Evolutionary conservation across 1,140 invertebrate genomes (phyloP), one percentile per base, ranked within the genome.

Genomic region (Episyrphus balteatus): DNA sequence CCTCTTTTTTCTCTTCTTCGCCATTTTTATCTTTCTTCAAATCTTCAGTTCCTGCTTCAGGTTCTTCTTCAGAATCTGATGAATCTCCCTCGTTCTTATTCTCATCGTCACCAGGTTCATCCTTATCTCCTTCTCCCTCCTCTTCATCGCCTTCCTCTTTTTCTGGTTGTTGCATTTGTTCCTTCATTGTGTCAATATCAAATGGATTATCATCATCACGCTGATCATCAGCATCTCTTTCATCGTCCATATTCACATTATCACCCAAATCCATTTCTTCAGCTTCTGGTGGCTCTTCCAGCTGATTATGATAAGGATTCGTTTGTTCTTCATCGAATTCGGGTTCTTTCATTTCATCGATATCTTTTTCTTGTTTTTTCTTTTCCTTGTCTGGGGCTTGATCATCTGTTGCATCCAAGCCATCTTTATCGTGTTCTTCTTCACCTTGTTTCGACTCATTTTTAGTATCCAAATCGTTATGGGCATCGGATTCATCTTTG

Each of bases 221-320:
- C 14, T 70, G 61, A 33, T 73, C 64, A 13, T 75, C 69, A 39
- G 76, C 71, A 18, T 70, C 75, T 50, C 83, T 78, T n/a, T 79
- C 80, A 41, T 84, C 83, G 60, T 93, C 88, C 5, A 92, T 66
- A 60, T 91, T 80, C 38, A 89, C 67, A 72, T 92, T 83, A 42
- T 94, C 88, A 7, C 89, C 87, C 47, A 95, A 63, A 57, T 95
- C 89, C 61, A 94, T 77, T 15, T 82, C 75, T 69, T 93, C 87
- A 7, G 87, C 80, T 60, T 91, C 86, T 1, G 82, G 81, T 37
- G 80, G 73, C 51, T 81, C 77, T 56, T 81, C 76, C 45, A 84
- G 72, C 34, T 88, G 81, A 26, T 85, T 86, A 63, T 92, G 86
- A 65, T 90, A 83, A 17, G 87, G 86, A 76, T 94, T 88, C 1